Evolutionary conservation across 1,140 invertebrate genomes (phyloP), one percentile per base, ranked within the genome.

Genomic region (Saccostrea glomerata): DNA sequence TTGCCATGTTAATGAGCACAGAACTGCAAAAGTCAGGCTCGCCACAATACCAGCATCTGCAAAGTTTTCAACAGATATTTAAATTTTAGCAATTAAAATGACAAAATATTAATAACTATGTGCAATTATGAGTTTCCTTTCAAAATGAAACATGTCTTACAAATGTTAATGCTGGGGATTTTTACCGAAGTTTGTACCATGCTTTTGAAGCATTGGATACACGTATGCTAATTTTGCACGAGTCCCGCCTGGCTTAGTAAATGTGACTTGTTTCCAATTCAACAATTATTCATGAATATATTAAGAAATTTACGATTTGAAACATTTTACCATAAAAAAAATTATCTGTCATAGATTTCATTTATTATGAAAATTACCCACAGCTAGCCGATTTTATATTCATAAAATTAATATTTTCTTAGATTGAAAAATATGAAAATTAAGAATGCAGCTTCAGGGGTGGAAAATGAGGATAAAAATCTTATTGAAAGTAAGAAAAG

Each of bases 11-110:
- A 73, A 73, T 73, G 70, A 73, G 30, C 11, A 13, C 13, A 25
- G 30, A 36, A 4, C 11, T 73, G 70, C 70, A 30, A 30, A 30
- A 25, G 70, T 15, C 25, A 13, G 15, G 11, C 30, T 25, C 7
- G 25, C 30, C 70, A 36, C 70, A 73, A 73, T 36, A 30, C 70
- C 4, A 30, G 25, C 70, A 73, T 73, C 70, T 73, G 70, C 70
- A 36, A 73, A 73, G 25, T 25, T 30, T 73, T 73, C 23, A 73
- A 73, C 70, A 73, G 70, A 30, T 73, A 73, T 73, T 73, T 30
- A 73, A 73, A 73, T 73, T 73, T 73, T 13, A 73, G 70, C 25
- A 36, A 73, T 73, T 73, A 73, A 73, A 73, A 73, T 30, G 70
- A 30, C 70, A 73, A 73, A 73, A 73, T 73, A 73, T 73, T 73